Evolutionary conservation across 2,113 vertebrate genomes (phyloP), one percentile per base, ranked within the genome.

Genomic region (Salvelinus namaycush): DNA sequence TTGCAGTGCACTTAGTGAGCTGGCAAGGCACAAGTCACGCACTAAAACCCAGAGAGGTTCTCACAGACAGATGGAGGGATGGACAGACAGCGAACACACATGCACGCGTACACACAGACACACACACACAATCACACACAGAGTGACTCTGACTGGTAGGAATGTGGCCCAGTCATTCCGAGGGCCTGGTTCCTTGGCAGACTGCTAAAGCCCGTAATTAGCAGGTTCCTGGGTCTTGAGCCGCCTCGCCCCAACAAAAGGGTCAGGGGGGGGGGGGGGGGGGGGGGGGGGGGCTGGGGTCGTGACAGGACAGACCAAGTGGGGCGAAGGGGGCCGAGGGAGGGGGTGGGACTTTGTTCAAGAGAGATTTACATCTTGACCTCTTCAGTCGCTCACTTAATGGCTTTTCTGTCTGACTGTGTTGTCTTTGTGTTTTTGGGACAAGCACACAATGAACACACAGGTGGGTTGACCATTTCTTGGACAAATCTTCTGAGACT

Each of bases 121-220:
- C n/a, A n/a, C n/a, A 77, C 14, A 73, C 20, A 48, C 12, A 9
- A 29, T 51, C 29, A 44, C 54, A 60, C 65, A 60, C 18, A 26
- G 20, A 74, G 49, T 79, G 57, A 84, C 78, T 72, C 76, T 71
- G 79, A 76, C 76, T 77, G 67, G 84, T 76, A 82, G 81, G 89
- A 90, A 89, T 89, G 87, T 84, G 80, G 76, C 57, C 75, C 69
- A 78, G 76, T 81, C 83, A 84, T 89, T 71, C 22, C 7, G 72
- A 57, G 54, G 67, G 31, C 29, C 31, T 13, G 26, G 84, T 85
- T 83, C 51, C 70, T 84, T 86, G 85, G 89, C 87, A 86, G 90
- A 89, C 71, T 9, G 67, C 79, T 90, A 87, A 90, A 84, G 81
- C 88, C 88, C 86, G 84, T 90, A 92, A 92, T 92, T 92, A 92